phyloP scores from a whole-genome alignment of 2,113 vertebrate genomes.

The Vulpes lagopus region DNA sequence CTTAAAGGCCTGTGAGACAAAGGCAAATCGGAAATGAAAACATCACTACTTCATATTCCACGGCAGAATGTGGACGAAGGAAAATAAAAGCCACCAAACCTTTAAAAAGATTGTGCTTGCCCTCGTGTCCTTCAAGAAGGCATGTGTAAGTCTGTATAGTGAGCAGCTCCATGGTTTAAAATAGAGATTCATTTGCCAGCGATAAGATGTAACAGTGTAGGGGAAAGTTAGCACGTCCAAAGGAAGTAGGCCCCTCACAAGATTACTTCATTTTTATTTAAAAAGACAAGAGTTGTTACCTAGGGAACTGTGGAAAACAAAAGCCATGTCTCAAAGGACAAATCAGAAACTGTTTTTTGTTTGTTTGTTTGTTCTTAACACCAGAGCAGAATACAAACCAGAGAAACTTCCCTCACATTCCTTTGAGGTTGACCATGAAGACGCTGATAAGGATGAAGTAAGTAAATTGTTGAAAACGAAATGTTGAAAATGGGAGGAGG shows the following conservation, averaged over 20 bases:
- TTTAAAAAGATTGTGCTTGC: background rate
- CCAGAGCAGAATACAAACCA: conserved; percentile 93
- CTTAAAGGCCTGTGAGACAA: background rate
- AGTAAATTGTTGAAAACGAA: conserved; percentile 60
- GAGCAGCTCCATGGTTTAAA: background rate
- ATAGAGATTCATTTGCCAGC: background rate
- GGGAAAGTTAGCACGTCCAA: background rate
- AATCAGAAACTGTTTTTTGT: background rate
- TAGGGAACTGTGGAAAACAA: background rate
- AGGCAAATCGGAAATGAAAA: background rate
- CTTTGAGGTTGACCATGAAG: conserved; percentile 98
- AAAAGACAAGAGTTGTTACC: background rate
- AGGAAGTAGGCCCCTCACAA: background rate
- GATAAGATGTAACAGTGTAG: background rate
- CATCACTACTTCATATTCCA: background rate
- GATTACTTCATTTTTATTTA: background rate
- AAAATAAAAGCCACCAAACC: background rate
- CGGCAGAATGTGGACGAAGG: background rate
- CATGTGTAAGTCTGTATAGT: background rate
- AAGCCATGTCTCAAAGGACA: background rate
- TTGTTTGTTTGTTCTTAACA: conserved; percentile 68
- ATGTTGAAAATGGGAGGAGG: conserved; percentile 24
- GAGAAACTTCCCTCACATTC: conserved; percentile 97
- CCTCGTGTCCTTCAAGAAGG: background rate
- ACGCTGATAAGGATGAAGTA: conserved; percentile 98